Evolutionary conservation across 1,140 invertebrate species (phyloP), one percentile per base, ranked within the genome.

Genomic region (Ostrea edulis): DNA sequence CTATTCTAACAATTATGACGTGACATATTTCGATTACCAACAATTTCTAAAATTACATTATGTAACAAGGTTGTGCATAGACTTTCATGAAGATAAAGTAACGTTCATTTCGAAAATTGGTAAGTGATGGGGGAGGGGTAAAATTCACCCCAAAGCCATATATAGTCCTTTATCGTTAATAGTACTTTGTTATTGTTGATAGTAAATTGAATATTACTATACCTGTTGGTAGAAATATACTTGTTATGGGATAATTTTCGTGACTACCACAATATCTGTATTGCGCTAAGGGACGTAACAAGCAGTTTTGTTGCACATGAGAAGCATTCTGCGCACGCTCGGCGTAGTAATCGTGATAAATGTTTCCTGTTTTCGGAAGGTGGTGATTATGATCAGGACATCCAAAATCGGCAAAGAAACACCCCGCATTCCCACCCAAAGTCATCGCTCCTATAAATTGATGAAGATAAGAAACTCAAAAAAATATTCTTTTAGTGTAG

Each of bases 201-300:
- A 44, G 35, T 44, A 44, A 44, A 44, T 44, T 44, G 5, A 44
- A 44, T 44, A 8, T n/a, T 52, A 91, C n/a, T n/a, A n/a, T n/a
- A n/a, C 90, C 90, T 88, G 90, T 91, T 29, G 90, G 90, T 22
- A 86, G n/a, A 62, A 87, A 91, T 44, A 91, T 86, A 29, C 86
- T 89, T 2, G 90, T 91, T 68, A 84, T 12, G 1, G 90, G 87
- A 8, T 65, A 53, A 51, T 88, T 54, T 22, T 25, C 9, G 53
- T 87, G 81, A 9, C 62, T 87, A 22, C 90, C 89, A 83, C 90
- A 91, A n/a, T 82, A 89, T 11, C 8, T 52, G 82, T 87, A 91
- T 52, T 90, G 85, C 3, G 25, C 54, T 7, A 81, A 25, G 17
- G 90, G 87, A 25, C 90, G 82, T n/a, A 20, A 25, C 55, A 91